A percentile compares a stretch with the other conserved stretches of the same genome.
Evolutionary conservation across 1,140 invertebrate species (phyloP).

Genomic region (Anagrus nilaparvatae): DNA sequence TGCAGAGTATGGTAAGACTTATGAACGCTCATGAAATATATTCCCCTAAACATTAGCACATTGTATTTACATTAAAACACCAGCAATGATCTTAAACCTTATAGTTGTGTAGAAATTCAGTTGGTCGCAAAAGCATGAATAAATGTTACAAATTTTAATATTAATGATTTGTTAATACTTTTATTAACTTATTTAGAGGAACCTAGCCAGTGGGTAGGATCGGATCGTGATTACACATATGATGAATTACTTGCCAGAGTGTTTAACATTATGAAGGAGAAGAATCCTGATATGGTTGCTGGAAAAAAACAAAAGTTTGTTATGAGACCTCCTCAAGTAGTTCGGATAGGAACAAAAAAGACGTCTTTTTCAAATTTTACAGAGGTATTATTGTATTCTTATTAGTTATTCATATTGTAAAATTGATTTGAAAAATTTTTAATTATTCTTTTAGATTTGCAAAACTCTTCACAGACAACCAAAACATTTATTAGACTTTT

Average conservation of each 20-base stretch:
- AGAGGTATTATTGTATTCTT: constrained; percentile 76
- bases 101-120: too few species aligned
- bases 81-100: too few species aligned
- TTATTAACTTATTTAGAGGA: constrained; percentile 53
- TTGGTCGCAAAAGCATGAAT: too few species aligned
- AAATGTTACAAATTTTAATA: too few species aligned
- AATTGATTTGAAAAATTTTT: constrained; percentile 10
- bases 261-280: constrained; percentile 97
- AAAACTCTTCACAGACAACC: constrained; percentile 89
- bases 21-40: too few species aligned
- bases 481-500: constrained; percentile 96
- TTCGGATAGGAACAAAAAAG: constrained; percentile 97
- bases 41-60: too few species aligned
- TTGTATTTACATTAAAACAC: too few species aligned
- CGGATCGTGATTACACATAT: constrained; percentile 90
- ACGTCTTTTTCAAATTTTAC: constrained; percentile 99
- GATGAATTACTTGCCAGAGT: constrained; percentile 94
- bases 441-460: constrained; percentile 47
- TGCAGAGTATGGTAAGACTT: constrained; percentile 48
- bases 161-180: too few species aligned
- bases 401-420: too few species aligned
- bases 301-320: constrained; percentile 98
- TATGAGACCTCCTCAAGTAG: constrained; percentile 97
- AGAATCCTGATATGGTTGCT: constrained; percentile 98
- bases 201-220: constrained; percentile 62